These are phyloP conservation scores for Symphodus melops DNA, from an alignment of 2,113 vertebrate genomes.

Conservation along the genomic window DNA sequence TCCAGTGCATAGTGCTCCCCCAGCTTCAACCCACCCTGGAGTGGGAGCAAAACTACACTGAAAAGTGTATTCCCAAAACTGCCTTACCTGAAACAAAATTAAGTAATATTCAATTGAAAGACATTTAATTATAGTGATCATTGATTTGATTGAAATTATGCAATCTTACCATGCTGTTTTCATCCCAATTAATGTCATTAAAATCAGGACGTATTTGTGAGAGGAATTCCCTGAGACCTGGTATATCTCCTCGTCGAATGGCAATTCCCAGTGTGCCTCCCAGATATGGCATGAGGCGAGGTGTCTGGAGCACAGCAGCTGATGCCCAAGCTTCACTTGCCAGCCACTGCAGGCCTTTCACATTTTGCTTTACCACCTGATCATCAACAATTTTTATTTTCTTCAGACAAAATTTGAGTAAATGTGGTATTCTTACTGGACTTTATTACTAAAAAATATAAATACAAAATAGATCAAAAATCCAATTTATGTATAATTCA, in stretches of 20 bases:
- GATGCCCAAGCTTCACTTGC: conserved; percentile 81
- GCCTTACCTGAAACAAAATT: background rate
- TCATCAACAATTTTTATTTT: too few relatives aligned
- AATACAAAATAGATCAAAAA: too few relatives aligned
- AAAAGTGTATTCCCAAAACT: conserved; percentile 62
- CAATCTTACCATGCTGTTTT: background rate
- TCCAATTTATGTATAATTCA: too few relatives aligned
- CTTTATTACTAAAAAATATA: too few relatives aligned
- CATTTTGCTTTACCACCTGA: conserved; percentile 63
- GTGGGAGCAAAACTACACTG: conserved; percentile 58
- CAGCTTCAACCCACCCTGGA: background rate
- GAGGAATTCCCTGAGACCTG: conserved; percentile 72
- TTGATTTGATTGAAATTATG: background rate
- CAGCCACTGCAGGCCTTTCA: conserved; percentile 78
- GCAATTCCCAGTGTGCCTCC: conserved; percentile 81
- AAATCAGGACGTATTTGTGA: conserved; percentile 15
- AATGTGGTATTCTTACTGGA: too few relatives aligned
- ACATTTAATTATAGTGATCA: background rate
- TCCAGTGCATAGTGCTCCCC: conserved; percentile 64
- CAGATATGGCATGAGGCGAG: conserved; percentile 64
- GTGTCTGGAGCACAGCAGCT: conserved; percentile 58
- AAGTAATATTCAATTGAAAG: background rate
- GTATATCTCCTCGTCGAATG: conserved; percentile 77
- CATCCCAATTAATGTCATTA: background rate
- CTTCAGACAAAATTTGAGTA: background rate